Conservation (phyloP, 2,888 invertebrate genomes). For the Drosophila diplacantha region DNA sequence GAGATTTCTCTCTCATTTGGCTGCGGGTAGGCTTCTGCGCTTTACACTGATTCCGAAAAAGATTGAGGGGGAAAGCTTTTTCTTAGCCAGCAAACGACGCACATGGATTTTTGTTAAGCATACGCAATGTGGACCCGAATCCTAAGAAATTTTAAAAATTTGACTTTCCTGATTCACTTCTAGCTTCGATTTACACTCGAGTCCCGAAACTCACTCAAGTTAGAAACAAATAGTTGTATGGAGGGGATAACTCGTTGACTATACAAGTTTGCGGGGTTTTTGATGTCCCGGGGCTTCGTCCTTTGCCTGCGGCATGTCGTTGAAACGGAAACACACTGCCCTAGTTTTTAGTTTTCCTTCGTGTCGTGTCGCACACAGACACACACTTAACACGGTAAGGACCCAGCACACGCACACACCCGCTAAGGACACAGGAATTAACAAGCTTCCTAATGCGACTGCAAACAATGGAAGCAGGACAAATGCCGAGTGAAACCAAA, state of each 20-base stretch:
- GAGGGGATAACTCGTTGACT: neutral
- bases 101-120: constrained; percentile 49
- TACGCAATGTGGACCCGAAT: constrained; percentile 33
- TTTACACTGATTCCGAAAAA: constrained; percentile 47
- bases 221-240: no score
- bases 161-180: neutral
- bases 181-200: neutral
- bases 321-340: constrained; percentile 76
- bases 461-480: constrained; percentile 33
- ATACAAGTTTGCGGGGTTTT: constrained; percentile 4
- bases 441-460: constrained; percentile 34
- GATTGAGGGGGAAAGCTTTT: constrained; percentile 35
- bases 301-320: constrained; percentile 53
- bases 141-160: neutral
- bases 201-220: neutral
- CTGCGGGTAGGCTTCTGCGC: constrained; percentile 42
- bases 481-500: constrained; percentile 15
- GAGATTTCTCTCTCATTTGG: constrained; percentile 9
- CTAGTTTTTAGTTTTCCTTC: constrained; percentile 71
- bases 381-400: constrained; percentile 26
- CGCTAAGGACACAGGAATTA: constrained; percentile 6
- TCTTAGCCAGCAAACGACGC: constrained; percentile 30
- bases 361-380: constrained; percentile 22
- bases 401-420: constrained; percentile 27
- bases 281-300: constrained; percentile 19